Base-by-base conservation (phyloP, 2,113 vertebrate species). In the Nerophis ophidion region DNA sequence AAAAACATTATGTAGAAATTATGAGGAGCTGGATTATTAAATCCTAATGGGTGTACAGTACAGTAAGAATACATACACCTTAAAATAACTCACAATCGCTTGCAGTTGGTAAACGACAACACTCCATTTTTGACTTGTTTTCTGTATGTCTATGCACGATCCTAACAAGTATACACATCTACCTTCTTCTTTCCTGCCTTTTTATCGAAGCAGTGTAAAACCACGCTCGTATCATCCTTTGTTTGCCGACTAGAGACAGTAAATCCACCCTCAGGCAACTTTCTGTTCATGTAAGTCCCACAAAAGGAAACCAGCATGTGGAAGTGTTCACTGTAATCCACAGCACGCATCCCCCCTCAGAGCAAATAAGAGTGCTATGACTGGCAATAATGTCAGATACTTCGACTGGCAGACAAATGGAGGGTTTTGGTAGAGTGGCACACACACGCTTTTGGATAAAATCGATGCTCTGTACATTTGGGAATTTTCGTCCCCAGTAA, bases 321-420 rank as follows among this genome's bases (percentile, higher is more conserved):
- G 19, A 49, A 51, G 71, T 74, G 72, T 81, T 72, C 48, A 49
- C 50, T 53, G 56, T 84, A 72, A 83, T 77, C 76, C 71, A 16
- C 63, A 68, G 75, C 64, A 65, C 54, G 67, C 79, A 83, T 77
- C 80, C 70, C 58, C 57, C 73, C 75, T 71, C 36, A 51, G 65
- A 73, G 70, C 66, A 36, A 76, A 66, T 50, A 47, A 47, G 71
- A 77, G 68, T 55, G 35, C 63, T 45, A 68, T 64, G 58, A 36
- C 63, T 14, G 53, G 57, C 58, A 5, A 33, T 49, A 64, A 59
- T 45, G 57, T 6, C 40, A 36, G 19, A 51, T 47, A 35, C 14
- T 15, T 47, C n/a, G 34, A 48, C 45, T 45, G 15, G 62, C 49
- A 34, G 1, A 61, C 48, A 55, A 66, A 52, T 5, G 36, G n/a